Conservation (phyloP, 2,797 vertebrate genomes). For the Chaenodraco wilsoni region DNA sequence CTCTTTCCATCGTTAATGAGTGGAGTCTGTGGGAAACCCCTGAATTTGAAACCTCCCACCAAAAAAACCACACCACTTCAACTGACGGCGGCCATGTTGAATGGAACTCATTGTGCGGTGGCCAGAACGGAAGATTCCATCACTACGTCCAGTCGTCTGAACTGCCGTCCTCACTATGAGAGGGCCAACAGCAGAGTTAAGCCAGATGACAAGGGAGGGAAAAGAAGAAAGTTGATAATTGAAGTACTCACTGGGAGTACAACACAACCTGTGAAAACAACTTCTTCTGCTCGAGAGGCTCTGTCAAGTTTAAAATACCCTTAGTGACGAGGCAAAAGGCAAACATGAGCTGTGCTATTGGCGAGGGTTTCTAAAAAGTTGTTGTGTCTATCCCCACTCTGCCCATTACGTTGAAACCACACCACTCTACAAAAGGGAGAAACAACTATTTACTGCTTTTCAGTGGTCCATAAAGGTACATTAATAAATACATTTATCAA, state of each 20-base stretch:
- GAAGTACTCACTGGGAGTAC: not conserved
- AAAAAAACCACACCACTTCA: constrained; percentile 67
- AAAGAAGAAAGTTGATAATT: not conserved
- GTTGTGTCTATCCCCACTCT: not conserved
- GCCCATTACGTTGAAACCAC: not conserved
- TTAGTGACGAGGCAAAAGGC: not conserved
- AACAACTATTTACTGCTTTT: not conserved
- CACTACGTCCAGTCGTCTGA: constrained; percentile 44
- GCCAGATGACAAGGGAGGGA: constrained; percentile 27
- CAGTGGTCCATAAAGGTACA: not conserved
- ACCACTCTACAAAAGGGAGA: no score
- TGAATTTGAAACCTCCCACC: constrained; percentile 58
- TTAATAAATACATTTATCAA: not conserved
- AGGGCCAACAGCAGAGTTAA: constrained; percentile 43
- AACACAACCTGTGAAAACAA: constrained; percentile 2
- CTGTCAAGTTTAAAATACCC: not conserved
- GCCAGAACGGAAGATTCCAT: constrained; percentile 74
- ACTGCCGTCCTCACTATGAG: constrained; percentile 31
- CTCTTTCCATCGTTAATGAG: constrained; percentile 75
- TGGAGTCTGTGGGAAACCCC: constrained; percentile 79
- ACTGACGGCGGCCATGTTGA: constrained; percentile 68
- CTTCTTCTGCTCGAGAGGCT: not conserved
- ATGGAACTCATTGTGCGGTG: constrained; percentile 74
- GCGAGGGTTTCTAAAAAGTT: not conserved
- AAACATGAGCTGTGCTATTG: not conserved